Evolutionary conservation across 2,113 vertebrate genomes (phyloP), one percentile per base, ranked within the genome.

Genomic region (Gobiocypris rarus): DNA sequence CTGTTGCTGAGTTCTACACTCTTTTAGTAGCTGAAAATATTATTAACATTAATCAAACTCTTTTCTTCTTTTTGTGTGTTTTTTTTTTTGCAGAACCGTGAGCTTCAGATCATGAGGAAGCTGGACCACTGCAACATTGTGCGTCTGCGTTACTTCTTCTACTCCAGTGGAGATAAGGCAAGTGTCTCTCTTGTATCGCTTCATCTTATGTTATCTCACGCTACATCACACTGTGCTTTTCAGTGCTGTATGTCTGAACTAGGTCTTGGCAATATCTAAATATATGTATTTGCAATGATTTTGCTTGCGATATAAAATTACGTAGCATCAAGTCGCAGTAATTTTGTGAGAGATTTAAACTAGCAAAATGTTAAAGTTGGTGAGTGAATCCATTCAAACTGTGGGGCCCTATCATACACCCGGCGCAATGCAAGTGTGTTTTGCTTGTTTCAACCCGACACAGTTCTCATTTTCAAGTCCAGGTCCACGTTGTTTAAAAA

Each of bases 81-180:
- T 59, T 75, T 88, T 87, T 59, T 88, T 31, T 90, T 95, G 84
- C 92, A 99, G 98, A 99, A 99, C 90, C 97, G 98, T 80, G 98
- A 99, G 93, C 96, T 99, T 88, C 98, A 99, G 93, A 99, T 99
- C 92, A 99, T 99, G 98, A 96, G 98, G 90, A 99, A 99, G 91
- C 86, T 99, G 95, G 98, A 99, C 94, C 98, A 99, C 90, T 99
- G 98, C 95, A 99, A 99, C 93, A 99, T 99, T 77, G 98, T 99
- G 86, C 96, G 98, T 87, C 96, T 99, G 92, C 97, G 98, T 87
- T 99, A 99, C 92, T 99, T 99, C 96, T 99, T 99, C 95, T 99
- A 99, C 94, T 99, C 98, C 38, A 99, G 98, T 81, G 98, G 98
- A 93, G 98, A 99, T 86, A 99, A 99, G 98, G 98, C 98, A 92